Evolutionary conservation across 2,797 vertebrate genomes (phyloP).

Genomic region (Galaxias olidus): DNA sequence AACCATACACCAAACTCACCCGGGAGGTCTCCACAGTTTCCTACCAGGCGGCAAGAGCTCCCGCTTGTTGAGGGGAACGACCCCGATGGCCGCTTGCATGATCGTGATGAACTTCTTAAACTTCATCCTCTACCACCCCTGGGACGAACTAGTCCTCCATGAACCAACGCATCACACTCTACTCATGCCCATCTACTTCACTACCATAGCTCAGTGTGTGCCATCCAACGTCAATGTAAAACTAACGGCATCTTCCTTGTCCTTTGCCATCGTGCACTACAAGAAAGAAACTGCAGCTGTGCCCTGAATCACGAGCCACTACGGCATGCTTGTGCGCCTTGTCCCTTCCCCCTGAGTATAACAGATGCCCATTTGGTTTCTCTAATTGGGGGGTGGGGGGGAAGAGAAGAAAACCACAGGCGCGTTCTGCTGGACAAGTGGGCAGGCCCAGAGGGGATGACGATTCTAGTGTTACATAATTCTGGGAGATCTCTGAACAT

Average conservation of each 20-base stretch:
- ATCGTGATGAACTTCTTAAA: constrained; percentile 96
- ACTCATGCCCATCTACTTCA: constrained; percentile 13
- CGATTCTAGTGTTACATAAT: constrained; percentile 83
- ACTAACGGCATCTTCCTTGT: constrained; percentile 2
- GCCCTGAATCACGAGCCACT: neutral
- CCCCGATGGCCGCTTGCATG: constrained; percentile 89
- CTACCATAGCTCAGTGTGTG: constrained; percentile 9
- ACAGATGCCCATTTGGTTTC: constrained; percentile 71
- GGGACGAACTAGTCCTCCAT: constrained; percentile 11
- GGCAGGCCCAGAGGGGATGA: constrained; percentile 56
- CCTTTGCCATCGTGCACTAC: constrained; percentile 30
- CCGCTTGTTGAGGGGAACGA: constrained; percentile 92
- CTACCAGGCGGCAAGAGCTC: constrained; percentile 89
- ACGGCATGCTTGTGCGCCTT: neutral
- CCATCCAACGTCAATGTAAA: neutral
- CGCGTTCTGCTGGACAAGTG: constrained; percentile 58
- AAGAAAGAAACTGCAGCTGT: constrained; percentile 1
- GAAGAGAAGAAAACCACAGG: constrained; percentile 52
- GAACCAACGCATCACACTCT: neutral
- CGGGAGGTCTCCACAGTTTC: constrained; percentile 87
- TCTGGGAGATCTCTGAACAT: constrained; percentile 79
- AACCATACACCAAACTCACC: constrained; percentile 78
- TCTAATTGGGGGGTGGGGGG: constrained; percentile 27
- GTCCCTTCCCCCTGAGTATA: constrained; percentile 10
- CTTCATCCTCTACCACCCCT: constrained; percentile 76